phyloP scores from a whole-genome alignment of 1,140 invertebrate genomes.

The Temnothorax curvispinosus region DNA sequence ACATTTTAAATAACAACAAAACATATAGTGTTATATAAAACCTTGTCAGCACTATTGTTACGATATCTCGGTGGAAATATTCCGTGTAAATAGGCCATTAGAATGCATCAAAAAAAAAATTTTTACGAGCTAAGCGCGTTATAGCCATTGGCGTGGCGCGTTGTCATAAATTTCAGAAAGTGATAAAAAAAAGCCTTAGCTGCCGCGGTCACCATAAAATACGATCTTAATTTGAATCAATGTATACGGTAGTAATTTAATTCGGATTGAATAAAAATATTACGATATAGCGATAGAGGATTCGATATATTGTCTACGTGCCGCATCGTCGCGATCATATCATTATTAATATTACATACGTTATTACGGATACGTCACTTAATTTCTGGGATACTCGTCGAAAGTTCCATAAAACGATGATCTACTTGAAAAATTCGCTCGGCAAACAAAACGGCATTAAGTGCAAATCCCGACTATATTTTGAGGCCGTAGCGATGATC shows the following conservation, averaged over 20 bases:
- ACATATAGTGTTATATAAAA: background rate
- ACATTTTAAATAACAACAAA: background rate
- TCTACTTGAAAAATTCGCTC: conserved; percentile 10
- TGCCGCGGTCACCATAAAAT: conserved; percentile 1
- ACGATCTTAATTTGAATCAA: conserved; percentile 36
- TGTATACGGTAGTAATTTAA: background rate
- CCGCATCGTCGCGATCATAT: background rate
- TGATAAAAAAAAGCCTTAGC: conserved; percentile 31
- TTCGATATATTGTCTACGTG: background rate
- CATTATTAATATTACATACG: background rate
- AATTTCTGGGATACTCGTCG: conserved; percentile 2
- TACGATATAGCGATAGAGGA: background rate
- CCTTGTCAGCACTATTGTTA: background rate
- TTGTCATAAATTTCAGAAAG: conserved; percentile 27
- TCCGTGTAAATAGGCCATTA: conserved; percentile 24
- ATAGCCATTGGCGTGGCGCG: background rate
- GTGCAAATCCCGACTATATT: conserved; percentile 41
- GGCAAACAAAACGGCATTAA: conserved; percentile 26
- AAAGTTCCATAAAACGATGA: background rate
- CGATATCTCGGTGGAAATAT: background rate
- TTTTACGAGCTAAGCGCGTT: conserved; percentile 9
- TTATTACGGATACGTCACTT: conserved; percentile 17
- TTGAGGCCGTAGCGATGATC: conserved; percentile 36
- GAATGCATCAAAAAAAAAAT: conserved; percentile 17
- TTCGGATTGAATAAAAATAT: conserved; percentile 2